A percentile compares a stretch with the other conserved stretches of the same genome.
These are phyloP conservation scores for Craterocephalus amniculus DNA, from an alignment of 2,797 vertebrate species.

Conservation along the genomic window DNA sequence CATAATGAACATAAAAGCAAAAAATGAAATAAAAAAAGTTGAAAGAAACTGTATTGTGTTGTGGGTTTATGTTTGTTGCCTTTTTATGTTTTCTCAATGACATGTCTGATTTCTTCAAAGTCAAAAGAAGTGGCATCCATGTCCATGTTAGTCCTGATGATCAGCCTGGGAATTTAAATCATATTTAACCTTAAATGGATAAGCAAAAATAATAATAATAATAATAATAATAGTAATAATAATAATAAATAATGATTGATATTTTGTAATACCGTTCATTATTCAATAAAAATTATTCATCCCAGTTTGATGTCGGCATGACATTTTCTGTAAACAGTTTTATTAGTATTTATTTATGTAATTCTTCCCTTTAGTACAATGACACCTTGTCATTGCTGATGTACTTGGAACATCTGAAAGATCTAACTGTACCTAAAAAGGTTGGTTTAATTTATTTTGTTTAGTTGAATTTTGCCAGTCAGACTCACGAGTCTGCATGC, in stretches of 20 bases:
- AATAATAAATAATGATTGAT: too few relatives aligned
- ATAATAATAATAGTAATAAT: too few relatives aligned
- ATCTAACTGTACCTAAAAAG: too few relatives aligned
- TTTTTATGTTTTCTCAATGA: background rate
- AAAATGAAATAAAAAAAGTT: background rate
- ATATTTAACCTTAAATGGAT: too few relatives aligned
- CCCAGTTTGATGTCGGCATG: background rate
- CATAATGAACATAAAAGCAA: background rate
- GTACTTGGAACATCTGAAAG: background rate
- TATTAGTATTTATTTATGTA: background rate
- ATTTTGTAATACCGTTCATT: too few relatives aligned
- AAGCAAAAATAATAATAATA: too few relatives aligned
- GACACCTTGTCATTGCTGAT: background rate
- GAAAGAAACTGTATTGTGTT: background rate
- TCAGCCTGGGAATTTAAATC: too few relatives aligned
- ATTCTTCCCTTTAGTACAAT: background rate
- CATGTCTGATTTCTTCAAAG: too few relatives aligned
- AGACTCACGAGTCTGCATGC: background rate
- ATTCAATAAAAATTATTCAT: too few relatives aligned
- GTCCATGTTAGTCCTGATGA: background rate
- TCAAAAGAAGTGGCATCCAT: too few relatives aligned
- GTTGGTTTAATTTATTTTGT: too few relatives aligned
- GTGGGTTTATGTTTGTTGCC: background rate
- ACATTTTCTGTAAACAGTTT: background rate
- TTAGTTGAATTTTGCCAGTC: too few relatives aligned